Evolutionary conservation across 2,797 vertebrate genomes (phyloP), one percentile per base, ranked within the genome.

Genomic region (Enteromius viviparus): DNA sequence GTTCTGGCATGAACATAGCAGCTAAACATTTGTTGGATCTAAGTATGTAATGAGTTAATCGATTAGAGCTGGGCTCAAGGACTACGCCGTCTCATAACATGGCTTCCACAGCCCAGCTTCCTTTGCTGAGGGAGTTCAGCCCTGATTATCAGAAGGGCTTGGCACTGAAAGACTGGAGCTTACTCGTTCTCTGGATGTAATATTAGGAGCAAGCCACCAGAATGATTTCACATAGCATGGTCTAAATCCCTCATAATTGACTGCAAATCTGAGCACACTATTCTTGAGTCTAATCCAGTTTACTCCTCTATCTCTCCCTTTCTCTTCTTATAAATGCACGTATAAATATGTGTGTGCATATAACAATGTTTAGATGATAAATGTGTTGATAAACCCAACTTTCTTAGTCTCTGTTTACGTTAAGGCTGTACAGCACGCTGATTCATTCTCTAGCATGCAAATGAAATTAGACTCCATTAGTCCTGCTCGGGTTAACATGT

Each of bases 211-310:
- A 90, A 85, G 51, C 83, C 78, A 72, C 64, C 40, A 78, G 76
- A 79, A 84, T 80, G 69, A 86, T 83, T 80, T 85, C 85, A 80
- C 60, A 62, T 76, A 69, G 65, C 76, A 77, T 32, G 29, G 65
- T 58, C 84, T 92, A 94, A 95, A 95, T 95, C 94, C 94, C 88
- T 87, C 86, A 90, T 95, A 94, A 94, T 94, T 95, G 93, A 92
- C 94, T 93, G 89, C 90, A 94, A 93, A 94, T 95, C 93, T 93
- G 87, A 87, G 87, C 86, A 87, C 78, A 90, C 85, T 87, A 70
- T 82, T 85, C 72, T 86, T 84, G 72, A 81, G 76, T 62, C 80
- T 87, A 87, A 88, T 88, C 82, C 76, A 68, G 74, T 82, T 80
- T 71, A 64, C 62, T 70, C 47, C 47, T 34, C 65, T 75, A 2